phyloP scores from a whole-genome alignment of 92 coral and sea anemone species.

The Porites lobata region DNA sequence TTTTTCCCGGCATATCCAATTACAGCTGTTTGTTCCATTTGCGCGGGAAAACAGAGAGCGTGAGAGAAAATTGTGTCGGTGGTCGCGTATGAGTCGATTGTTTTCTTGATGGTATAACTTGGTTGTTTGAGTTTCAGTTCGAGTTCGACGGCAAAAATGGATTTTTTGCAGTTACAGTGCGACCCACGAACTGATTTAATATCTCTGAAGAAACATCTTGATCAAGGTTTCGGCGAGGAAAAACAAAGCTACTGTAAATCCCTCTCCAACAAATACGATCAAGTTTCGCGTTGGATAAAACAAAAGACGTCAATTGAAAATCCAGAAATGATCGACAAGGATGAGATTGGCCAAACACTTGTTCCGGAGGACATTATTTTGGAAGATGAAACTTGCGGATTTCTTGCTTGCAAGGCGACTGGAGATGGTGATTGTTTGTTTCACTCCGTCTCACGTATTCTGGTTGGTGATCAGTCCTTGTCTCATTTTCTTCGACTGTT shows the following conservation, averaged over 20 bases:
- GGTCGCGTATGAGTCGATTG: no score
- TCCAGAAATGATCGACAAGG: slow-evolving; percentile 17
- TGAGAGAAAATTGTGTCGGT: no score
- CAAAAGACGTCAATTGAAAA: slow-evolving; percentile 1
- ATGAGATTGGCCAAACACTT: slow-evolving; percentile 38
- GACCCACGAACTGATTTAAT: no score
- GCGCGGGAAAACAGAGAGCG: no score
- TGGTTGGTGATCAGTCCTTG: slow-evolving; percentile 37
- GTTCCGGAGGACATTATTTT: slow-evolving; percentile 39
- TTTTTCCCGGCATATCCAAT: no score
- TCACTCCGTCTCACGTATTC: slow-evolving; percentile 36
- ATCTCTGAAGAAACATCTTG: no score
- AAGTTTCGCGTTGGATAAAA: slow-evolving; percentile 23
- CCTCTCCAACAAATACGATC: slow-evolving; percentile 13
- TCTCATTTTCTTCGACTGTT: slow-evolving; percentile 7
- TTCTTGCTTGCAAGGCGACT: slow-evolving; percentile 30
- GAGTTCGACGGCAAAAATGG: no score
- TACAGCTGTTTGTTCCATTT: no score
- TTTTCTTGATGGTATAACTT: no score
- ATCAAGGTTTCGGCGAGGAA: no score
- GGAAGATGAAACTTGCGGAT: slow-evolving; percentile 1
- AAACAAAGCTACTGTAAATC: neutral
- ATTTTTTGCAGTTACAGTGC: no score
- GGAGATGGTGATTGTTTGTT: slow-evolving; percentile 51
- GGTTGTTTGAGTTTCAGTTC: no score